phyloP scores from a whole-genome alignment of 2,888 invertebrate species.

The Brachyptera risi region DNA sequence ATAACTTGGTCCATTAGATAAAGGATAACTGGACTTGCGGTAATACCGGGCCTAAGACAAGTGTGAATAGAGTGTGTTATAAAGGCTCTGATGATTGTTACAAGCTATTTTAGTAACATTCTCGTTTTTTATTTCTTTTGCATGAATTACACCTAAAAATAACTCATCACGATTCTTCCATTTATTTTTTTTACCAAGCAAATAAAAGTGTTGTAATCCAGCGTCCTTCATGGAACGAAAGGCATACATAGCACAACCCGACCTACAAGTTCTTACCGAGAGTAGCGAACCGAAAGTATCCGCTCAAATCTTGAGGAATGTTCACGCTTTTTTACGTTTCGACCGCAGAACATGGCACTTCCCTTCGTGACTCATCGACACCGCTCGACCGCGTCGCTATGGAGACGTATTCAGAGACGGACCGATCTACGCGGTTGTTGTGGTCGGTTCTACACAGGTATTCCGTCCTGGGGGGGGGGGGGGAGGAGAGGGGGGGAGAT shows the following conservation, averaged over 20 bases:
- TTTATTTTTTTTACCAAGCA: not conserved
- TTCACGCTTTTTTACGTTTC: slow-evolving; percentile 3
- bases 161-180: not conserved
- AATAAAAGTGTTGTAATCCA: not conserved
- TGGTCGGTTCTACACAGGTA: too few species aligned
- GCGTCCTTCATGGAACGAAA: not conserved
- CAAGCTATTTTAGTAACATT: too few species aligned
- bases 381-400: not conserved
- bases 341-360: not conserved
- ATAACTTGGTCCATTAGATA: too few species aligned
- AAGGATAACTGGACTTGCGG: too few species aligned
- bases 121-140: not conserved
- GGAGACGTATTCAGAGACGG: too few species aligned
- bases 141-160: not conserved
- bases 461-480: too few species aligned
- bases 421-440: too few species aligned
- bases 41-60: too few species aligned
- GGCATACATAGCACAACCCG: not conserved
- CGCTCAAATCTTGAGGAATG: not conserved
- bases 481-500: too few species aligned
- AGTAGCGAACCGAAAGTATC: not conserved
- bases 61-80: too few species aligned
- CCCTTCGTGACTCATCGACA: not conserved
- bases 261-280: not conserved
- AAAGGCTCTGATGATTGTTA: too few species aligned